phyloP scores from a whole-genome alignment of 2,888 invertebrate genomes.

The Junonia oenone region DNA sequence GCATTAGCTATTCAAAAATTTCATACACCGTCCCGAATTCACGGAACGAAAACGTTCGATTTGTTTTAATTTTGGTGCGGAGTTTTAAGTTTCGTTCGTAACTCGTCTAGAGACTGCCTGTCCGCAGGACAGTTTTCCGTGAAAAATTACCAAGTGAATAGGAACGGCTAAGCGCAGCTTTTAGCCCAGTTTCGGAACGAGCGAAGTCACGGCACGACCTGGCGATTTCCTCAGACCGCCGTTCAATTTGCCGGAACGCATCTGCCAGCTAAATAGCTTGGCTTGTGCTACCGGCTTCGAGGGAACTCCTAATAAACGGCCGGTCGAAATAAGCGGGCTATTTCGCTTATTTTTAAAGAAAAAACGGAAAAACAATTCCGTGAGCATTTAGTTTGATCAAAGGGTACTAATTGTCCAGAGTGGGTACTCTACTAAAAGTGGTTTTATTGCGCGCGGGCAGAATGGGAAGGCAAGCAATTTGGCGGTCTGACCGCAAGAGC shows the following conservation, averaged over 20 bases:
- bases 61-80: conserved; percentile 32
- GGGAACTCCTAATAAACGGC: conserved; percentile 28
- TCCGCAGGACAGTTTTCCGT: conserved; percentile 47
- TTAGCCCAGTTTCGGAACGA: conserved; percentile 57
- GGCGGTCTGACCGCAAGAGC: conserved; percentile 70
- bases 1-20: conserved; percentile 34
- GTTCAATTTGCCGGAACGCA: conserved; percentile 58
- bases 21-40: conserved; percentile 21
- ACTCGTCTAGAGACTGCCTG: conserved; percentile 45
- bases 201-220: conserved; percentile 58
- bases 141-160: conserved; percentile 54
- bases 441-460: conserved; percentile 57
- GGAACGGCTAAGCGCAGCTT: conserved; percentile 49
- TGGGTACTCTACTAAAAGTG: conserved; percentile 51
- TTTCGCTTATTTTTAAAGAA: conserved; percentile 24
- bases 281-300: conserved; percentile 32
- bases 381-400: conserved; percentile 45
- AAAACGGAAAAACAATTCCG: conserved; percentile 28
- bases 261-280: conserved; percentile 53
- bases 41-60: conserved; percentile 22
- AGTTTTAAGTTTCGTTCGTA: conserved; percentile 40
- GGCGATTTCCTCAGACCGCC: conserved; percentile 53
- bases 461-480: conserved; percentile 64
- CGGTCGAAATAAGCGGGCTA: conserved; percentile 13
- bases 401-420: conserved; percentile 60